Evolutionary conservation across 2,888 invertebrate genomes (phyloP), one percentile per base, ranked within the genome.

Genomic region (Polyommatus iphigenia): DNA sequence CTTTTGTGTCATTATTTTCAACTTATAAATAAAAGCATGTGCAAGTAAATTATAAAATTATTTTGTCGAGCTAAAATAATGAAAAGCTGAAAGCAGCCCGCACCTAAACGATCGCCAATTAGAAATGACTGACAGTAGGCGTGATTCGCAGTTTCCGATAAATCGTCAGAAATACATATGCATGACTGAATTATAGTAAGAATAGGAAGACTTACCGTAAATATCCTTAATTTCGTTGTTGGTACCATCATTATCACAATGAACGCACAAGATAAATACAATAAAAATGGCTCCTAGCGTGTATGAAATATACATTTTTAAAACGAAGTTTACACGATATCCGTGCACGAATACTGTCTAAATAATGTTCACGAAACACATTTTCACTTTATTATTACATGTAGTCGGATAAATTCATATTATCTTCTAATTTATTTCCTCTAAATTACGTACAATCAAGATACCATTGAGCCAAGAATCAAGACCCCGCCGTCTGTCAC

Each of bases 281-380:
- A 91, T 89, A 92, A 94, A 94, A 94, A 94, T 94, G 94, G 94
- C 94, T 92, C 91, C 94, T 91, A 93, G 82, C 85, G 90, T 90
- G 89, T 87, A 91, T 84, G 87, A 90, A 90, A 91, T 87, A 92
- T 91, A 91, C 94, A 94, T 94, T 89, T 89, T 93, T 85, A 83
- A 83, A 85, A 84, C 86, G 87, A 86, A 86, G 85, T 85, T 86
- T 85, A 87, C 91, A 89, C 91, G 88, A 85, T 85, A 84, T 80
- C 84, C 85, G 85, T 89, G 87, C 88, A 89, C 87, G 85, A 87
- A 85, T 84, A 86, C 85, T 84, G 84, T 85, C 88, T 89, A 92
- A 87, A 89, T 85, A 87, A 83, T 89, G 88, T 87, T 88, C 85
- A 85, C 87, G 87, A 87, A 88, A 90, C 90, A 90, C 93, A 93